phyloP scores from a whole-genome alignment of 2,113 vertebrate genomes.

The Leuciscus idus region DNA sequence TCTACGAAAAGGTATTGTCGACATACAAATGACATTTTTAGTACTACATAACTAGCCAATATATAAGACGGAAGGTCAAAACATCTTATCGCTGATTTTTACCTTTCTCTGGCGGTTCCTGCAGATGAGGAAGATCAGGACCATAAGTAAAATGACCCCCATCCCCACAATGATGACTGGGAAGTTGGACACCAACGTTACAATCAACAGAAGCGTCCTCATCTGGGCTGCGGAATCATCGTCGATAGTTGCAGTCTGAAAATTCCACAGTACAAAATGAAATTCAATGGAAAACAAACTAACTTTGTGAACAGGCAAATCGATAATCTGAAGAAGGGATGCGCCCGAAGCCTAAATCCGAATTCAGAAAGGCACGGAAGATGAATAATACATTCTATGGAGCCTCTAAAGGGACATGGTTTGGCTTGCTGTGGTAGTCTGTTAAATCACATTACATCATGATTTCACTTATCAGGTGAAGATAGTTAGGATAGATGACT shows the following conservation, averaged over 20 bases:
- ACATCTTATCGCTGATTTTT: conserved; percentile 20
- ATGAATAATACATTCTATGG: too few relatives aligned
- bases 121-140: conserved; percentile 76
- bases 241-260: conserved; percentile 76
- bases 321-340: too few relatives aligned
- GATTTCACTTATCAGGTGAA: too few relatives aligned
- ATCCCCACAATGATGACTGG: conserved; percentile 78
- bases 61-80: neutral
- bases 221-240: conserved; percentile 75
- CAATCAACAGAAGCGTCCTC: conserved; percentile 75
- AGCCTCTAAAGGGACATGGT: too few relatives aligned
- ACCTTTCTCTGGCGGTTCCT: conserved; percentile 80
- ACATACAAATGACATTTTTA: neutral
- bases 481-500: too few relatives aligned
- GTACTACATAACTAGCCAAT: neutral
- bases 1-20: neutral
- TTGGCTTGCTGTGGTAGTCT: too few relatives aligned
- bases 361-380: too few relatives aligned
- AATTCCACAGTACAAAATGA: neutral
- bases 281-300: neutral
- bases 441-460: too few relatives aligned
- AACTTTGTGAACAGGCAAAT: neutral
- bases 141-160: conserved; percentile 75
- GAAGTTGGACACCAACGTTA: conserved; percentile 77
- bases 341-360: too few relatives aligned